phyloP scores from a whole-genome alignment of 2,797 vertebrate genomes.

The Pogoniulus pusillus region DNA sequence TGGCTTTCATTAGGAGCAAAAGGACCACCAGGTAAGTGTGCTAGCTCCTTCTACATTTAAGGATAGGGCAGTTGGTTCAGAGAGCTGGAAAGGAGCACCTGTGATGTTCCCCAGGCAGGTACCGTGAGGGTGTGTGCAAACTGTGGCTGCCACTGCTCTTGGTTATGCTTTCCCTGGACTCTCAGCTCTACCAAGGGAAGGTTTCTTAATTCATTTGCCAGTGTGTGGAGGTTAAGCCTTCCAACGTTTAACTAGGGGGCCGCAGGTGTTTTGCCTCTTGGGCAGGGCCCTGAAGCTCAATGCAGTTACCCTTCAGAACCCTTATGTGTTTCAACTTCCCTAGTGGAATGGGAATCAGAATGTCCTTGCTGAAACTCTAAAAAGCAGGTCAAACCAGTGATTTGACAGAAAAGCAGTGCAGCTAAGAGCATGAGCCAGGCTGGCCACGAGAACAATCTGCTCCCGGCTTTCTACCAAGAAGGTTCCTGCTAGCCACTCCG shows the following conservation, averaged over 20 bases:
- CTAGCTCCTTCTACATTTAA: neutral
- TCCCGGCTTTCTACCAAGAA: neutral
- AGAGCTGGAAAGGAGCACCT: neutral
- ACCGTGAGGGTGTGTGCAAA: neutral
- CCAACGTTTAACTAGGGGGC: neutral
- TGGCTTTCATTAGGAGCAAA: neutral
- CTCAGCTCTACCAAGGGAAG: neutral
- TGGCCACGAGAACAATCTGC: neutral
- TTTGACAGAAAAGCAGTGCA: neutral
- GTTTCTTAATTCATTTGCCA: neutral
- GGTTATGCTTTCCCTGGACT: neutral
- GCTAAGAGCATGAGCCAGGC: neutral
- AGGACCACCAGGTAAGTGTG: neutral
- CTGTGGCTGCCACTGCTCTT: neutral
- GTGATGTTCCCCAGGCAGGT: neutral
- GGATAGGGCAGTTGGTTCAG: neutral
- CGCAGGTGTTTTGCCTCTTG: neutral
- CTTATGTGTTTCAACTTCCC: neutral
- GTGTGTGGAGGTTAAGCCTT: neutral
- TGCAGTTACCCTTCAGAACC: neutral
- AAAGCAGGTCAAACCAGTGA: neutral
- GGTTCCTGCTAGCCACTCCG: neutral
- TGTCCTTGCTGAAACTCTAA: neutral
- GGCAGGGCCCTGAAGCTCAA: neutral
- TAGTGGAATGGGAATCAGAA: neutral